A percentile compares a stretch with the other conserved stretches of the same genome.
Evolutionary conservation across 53 echinoderm and acorn worm species (phyloP).

Genomic region (Luidia sarsii): DNA sequence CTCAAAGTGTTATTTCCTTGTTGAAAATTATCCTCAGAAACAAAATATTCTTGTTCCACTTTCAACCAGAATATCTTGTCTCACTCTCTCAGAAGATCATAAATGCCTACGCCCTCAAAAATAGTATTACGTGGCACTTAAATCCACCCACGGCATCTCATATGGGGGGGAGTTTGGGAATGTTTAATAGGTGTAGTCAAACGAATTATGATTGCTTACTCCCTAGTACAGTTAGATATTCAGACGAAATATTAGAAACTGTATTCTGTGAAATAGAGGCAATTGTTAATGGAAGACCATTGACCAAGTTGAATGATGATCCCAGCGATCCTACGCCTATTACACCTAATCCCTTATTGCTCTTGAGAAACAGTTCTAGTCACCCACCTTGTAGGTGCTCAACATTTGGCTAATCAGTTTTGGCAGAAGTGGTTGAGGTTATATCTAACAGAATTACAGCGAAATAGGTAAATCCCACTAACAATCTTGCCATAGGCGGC

Average conservation of each 20-base stretch:
- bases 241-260: conserved; percentile 50
- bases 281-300: conserved; percentile 44
- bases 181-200: conserved; percentile 42
- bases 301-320: conserved; percentile 30
- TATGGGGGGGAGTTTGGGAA: conserved; percentile 44
- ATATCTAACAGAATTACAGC: conserved; percentile 41
- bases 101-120: conserved; percentile 2
- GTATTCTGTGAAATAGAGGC: conserved; percentile 50
- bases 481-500: conserved; percentile 27
- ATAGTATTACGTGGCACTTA: conserved; percentile 22
- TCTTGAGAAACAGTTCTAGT: conserved; percentile 39
- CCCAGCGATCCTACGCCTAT: conserved; percentile 13
- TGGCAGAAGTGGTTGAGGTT: conserved; percentile 9
- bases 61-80: too few relatives aligned
- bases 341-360: conserved; percentile 41
- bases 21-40: background rate
- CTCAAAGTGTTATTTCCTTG: background rate
- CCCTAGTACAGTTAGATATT: conserved; percentile 35
- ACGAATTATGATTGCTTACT: conserved; percentile 41
- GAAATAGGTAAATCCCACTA: conserved; percentile 27
- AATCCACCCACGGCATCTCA: conserved; percentile 32
- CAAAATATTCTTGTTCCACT: too few relatives aligned
- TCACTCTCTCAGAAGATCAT: background rate
- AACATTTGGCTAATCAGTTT: conserved; percentile 22
- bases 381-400: conserved; percentile 38